These are phyloP conservation scores for Tupaia tana DNA, from an alignment of 2,113 vertebrate species.

Conservation along the genomic window DNA sequence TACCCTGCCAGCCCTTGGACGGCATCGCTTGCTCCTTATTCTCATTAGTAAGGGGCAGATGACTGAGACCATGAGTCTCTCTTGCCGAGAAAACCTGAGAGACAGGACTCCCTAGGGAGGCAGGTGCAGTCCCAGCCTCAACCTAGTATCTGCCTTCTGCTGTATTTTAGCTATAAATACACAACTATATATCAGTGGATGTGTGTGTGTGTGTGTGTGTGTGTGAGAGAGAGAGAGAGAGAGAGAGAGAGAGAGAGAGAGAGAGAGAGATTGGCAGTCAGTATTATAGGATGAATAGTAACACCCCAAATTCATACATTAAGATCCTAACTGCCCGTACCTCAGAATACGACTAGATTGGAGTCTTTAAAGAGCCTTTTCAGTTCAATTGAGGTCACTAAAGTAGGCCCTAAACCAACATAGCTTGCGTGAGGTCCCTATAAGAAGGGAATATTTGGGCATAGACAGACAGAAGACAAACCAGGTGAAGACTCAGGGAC, in stretches of 20 bases:
- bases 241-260: rapidly evolving
- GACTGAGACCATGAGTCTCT: neutral
- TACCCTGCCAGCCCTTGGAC: too few relatives aligned
- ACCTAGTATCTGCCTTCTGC: neutral
- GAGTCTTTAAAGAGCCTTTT: neutral
- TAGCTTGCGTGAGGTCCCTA: neutral
- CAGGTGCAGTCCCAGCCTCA: neutral
- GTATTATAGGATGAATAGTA: neutral
- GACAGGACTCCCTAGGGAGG: neutral
- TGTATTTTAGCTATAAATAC: neutral
- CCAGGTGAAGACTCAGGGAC: neutral
- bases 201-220: neutral
- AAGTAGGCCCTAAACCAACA: neutral
- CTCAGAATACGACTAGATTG: neutral
- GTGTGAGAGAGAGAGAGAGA: too few relatives aligned
- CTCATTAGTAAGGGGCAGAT: neutral
- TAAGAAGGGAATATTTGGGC: neutral
- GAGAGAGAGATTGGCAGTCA: too few relatives aligned
- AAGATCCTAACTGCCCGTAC: neutral
- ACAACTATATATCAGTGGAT: neutral
- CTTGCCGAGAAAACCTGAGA: neutral
- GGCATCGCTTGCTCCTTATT: neutral
- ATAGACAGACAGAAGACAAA: neutral
- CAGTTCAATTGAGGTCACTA: neutral
- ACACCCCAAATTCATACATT: neutral